Evolutionary conservation across 2,888 invertebrate species (phyloP).

Genomic region (Xylophagus ater): DNA sequence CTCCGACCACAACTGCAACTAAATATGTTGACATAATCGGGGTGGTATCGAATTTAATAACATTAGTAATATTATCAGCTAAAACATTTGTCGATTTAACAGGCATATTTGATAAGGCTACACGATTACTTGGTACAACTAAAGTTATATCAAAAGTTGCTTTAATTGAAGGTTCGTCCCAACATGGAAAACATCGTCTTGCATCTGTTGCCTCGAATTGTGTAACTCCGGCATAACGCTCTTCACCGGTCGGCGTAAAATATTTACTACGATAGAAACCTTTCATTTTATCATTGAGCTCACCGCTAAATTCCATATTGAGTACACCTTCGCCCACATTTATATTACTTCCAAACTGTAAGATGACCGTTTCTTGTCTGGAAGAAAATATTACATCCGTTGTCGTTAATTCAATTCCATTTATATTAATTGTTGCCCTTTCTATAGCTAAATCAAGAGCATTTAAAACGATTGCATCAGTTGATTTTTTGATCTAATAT

Average conservation of each 20-base stretch:
- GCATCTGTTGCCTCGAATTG: slow-evolving; percentile 90
- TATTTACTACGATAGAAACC: slow-evolving; percentile 93
- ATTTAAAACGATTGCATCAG: slow-evolving; percentile 63
- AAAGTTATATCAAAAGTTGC: slow-evolving; percentile 87
- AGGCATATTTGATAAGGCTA: slow-evolving; percentile 91
- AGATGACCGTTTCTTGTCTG: slow-evolving; percentile 57
- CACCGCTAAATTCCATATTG: slow-evolving; percentile 66
- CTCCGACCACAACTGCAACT: slow-evolving; percentile 87
- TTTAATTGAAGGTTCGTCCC: slow-evolving; percentile 95
- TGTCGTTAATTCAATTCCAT: slow-evolving; percentile 33
- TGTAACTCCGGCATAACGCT: slow-evolving; percentile 76
- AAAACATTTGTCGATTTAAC: slow-evolving; percentile 42
- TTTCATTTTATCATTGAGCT: slow-evolving; percentile 85
- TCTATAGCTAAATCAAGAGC: slow-evolving; percentile 62
- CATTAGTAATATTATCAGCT: slow-evolving; percentile 41
- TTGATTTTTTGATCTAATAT: slow-evolving; percentile 56
- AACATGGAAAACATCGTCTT: slow-evolving; percentile 89
- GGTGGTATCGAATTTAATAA: slow-evolving; percentile 66
- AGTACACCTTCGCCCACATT: slow-evolving; percentile 46
- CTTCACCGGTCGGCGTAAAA: slow-evolving; percentile 57
- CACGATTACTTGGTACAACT: slow-evolving; percentile 65
- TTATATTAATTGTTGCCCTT: slow-evolving; percentile 45
- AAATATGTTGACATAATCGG: slow-evolving; percentile 94
- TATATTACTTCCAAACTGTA: slow-evolving; percentile 52
- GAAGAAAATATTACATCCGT: slow-evolving; percentile 29